Base-by-base conservation (phyloP, 1,140 invertebrate genomes). In the Hesperophylax magnus region DNA sequence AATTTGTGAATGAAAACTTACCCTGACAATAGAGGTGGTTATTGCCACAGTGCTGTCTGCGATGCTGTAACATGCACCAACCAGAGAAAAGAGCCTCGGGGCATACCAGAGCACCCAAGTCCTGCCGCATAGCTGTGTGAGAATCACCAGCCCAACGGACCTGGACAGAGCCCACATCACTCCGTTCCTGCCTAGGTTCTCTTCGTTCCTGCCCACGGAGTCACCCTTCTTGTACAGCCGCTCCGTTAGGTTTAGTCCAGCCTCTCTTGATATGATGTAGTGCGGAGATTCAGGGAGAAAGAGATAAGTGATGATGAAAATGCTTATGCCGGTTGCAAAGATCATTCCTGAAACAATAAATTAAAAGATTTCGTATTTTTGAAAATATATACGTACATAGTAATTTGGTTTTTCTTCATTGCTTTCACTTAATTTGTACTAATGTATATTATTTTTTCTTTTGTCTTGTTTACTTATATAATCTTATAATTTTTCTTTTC, bases 201-300 rank as follows among this genome's bases (percentile, higher is more conserved):
- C 65, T 39, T 53, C 31, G 7, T 27, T 78, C 22, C 77, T 65
- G 27, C 14, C 11, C 17, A 17, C 4, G 6, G 18, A 15, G 8
- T 69, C 65, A 22, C 27, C 31, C 4, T 27, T 78, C 22, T 65
- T 65, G 14, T 60, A 78, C 15, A 67, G 61, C 24, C 65, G 76
- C 15, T 78, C 60, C 6, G 3, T 34, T 27, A 53, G 34, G 47
- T 78, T 67, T 22, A 39, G 20, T 67, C 22, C 53, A 20, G 34
- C 56, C 47, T 78, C 77, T 58, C 39, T 18, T 9, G 77, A 78
- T 18, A 78, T 34, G 5, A 71, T 34, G 34, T 39, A 78, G 31
- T 78, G 65, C 9, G 63, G 77, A 31, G 77, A 78, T 27, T 78
- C 77, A 8, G 77, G 77, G 3, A 78, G 39, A 22, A 78, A 78